Conservation (phyloP, 2,797 vertebrate genomes). For the Chrysocyon brachyurus region DNA sequence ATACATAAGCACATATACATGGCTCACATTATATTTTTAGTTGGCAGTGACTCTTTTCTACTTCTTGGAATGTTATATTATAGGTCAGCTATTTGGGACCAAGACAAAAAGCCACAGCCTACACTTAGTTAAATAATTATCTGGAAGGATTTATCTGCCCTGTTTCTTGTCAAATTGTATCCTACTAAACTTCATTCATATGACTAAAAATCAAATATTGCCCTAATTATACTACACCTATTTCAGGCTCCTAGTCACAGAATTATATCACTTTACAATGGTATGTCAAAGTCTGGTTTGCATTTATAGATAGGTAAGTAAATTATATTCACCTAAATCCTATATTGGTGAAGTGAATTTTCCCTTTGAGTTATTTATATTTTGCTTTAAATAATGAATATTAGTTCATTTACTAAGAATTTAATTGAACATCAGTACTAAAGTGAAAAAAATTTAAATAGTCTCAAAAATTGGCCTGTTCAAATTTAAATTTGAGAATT, state of each 20-base stretch:
- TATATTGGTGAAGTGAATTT: background rate
- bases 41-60: background rate
- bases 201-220: background rate
- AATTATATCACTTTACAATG: background rate
- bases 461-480: background rate
- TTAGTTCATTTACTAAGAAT: constrained; percentile 28
- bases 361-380: background rate
- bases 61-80: background rate
- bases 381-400: background rate
- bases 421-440: background rate
- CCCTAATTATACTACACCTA: background rate
- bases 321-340: constrained; percentile 1
- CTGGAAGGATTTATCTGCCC: background rate
- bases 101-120: background rate
- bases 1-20: background rate
- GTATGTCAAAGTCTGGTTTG: background rate
- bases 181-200: background rate
- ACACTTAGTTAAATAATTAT: background rate
- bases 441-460: background rate
- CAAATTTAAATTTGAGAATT: constrained; percentile 4
- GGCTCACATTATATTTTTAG: background rate
- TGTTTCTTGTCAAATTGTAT: background rate
- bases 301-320: background rate
- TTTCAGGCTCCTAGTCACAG: background rate
- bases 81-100: background rate